Conservation (phyloP, 2,797 vertebrate species). For the Apogon hyalosoma region DNA sequence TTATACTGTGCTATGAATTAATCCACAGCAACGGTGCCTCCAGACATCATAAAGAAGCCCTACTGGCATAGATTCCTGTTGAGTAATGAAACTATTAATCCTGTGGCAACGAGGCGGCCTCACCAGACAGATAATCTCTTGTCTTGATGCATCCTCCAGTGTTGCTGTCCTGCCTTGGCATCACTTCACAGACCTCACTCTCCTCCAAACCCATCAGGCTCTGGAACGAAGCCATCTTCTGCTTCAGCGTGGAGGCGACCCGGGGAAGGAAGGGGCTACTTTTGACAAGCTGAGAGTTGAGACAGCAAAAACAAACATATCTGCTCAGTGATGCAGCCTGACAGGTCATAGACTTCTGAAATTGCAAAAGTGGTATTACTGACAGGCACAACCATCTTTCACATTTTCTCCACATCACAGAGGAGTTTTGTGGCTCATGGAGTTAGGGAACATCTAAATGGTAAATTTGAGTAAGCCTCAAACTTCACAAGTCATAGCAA, state of each 20-base stretch:
- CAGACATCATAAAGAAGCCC: constrained; percentile 63
- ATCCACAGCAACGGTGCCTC: constrained; percentile 49
- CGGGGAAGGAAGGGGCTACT: constrained; percentile 71
- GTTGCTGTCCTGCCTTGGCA: constrained; percentile 60
- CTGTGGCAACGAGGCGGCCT: constrained; percentile 63
- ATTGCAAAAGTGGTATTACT: constrained; percentile 39
- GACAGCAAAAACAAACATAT: constrained; percentile 53
- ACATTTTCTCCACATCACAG: background rate
- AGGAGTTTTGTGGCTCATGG: constrained; percentile 10
- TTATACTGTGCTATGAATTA: constrained; percentile 46
- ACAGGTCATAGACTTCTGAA: constrained; percentile 55
- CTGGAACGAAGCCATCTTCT: constrained; percentile 87
- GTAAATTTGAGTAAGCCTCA: background rate
- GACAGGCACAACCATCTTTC: constrained; percentile 42
- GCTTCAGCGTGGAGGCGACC: constrained; percentile 76
- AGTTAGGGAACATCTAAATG: constrained; percentile 8
- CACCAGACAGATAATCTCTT: constrained; percentile 78
- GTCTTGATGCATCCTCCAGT: constrained; percentile 68
- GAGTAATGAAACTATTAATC: constrained; percentile 72
- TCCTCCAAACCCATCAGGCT: constrained; percentile 80
- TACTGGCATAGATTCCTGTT: constrained; percentile 49
- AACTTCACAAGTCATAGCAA: too few relatives aligned
- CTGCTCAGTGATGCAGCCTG: constrained; percentile 48
- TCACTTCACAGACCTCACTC: constrained; percentile 57
- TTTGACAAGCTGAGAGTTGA: constrained; percentile 69